Base-by-base conservation (phyloP, 2,113 vertebrate genomes). In the Rattus rattus region DNA sequence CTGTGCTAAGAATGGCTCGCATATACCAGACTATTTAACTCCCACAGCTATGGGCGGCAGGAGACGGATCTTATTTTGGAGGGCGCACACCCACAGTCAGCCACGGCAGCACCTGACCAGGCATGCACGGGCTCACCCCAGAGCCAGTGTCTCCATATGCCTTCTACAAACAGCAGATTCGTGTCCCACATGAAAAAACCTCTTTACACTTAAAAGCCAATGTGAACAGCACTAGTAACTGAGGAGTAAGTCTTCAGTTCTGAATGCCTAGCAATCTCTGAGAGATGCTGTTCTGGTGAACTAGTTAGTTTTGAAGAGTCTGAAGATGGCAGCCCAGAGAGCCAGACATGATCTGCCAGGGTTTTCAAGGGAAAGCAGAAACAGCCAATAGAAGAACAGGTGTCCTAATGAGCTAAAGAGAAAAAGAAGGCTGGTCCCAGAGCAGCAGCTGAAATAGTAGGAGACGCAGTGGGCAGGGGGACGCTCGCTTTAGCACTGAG, bases 111-210 rank as follows among this genome's bases (percentile, higher is more conserved):
- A 0, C 30, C 59, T 94, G 77, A 63, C 69, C 3, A 28, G 63
- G 88, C 43, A 36, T 11, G 43, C 88, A 56, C 5, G 20, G 84
- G 79, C 39, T 84, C 72, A 85, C 75, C 77, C 39, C 0, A n/a
- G 63, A 7, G 49, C 83, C 16, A 47, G 24, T 1, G n/a, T 39
- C 30, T 70, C 76, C 49, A 5, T 0, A 22, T 77, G 30, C 30
- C 0, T 39, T 87, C 88, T 67, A 92, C 79, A 85, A 90, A 96
- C 0, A 96, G 92, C 56, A 94, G 59, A 84, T 16, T 81, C 49
- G 67, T 16, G 36, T 49, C 65, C 84, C 43, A 76, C 26, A 39
- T 24, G 84, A 93, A 77, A 88, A 86, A 22, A 24, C 56, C n/a
- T 54, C n/a, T 79, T 49, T 49, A 85, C 30, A 91, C 49, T 79